A percentile compares a stretch with the other conserved stretches of the same genome.
phyloP scores from a whole-genome alignment of 1,140 invertebrate genomes.

The Halictus rubicundus region DNA sequence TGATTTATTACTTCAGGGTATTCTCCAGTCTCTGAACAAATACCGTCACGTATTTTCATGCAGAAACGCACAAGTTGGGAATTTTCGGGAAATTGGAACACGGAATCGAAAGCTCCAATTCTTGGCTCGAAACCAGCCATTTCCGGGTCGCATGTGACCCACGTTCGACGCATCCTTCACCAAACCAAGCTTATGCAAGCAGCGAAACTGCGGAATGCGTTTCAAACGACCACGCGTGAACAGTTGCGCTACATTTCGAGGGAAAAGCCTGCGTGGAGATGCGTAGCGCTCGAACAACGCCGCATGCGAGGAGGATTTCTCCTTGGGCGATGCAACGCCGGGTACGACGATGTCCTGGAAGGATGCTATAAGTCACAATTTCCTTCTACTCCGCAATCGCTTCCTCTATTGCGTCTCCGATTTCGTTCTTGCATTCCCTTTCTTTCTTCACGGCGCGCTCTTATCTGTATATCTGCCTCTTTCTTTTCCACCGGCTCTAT shows the following conservation, averaged over 20 bases:
- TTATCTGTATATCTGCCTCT: slow-evolving; percentile 12
- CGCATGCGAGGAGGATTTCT: neutral
- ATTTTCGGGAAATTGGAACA: too few species aligned
- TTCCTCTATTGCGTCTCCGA: slow-evolving; percentile 27
- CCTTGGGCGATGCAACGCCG: neutral
- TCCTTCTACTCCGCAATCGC: slow-evolving; percentile 5
- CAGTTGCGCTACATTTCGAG: neutral
- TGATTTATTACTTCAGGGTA: too few species aligned
- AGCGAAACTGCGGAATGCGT: neutral
- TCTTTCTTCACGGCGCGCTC: slow-evolving; percentile 1
- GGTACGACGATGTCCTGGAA: neutral
- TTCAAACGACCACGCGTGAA: neutral
- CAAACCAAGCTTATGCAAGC: neutral
- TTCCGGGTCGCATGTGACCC: neutral
- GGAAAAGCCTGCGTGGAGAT: slow-evolving; percentile 10
- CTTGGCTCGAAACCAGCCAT: neutral
- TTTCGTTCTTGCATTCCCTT: neutral
- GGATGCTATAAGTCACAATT: slow-evolving; percentile 41
- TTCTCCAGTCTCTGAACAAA: too few species aligned
- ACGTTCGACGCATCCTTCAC: neutral
- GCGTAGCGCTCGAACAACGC: neutral
- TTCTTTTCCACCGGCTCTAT: neutral
- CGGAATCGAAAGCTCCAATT: too few species aligned
- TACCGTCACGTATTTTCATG: too few species aligned
- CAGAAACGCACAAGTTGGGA: too few species aligned